phyloP scores from a whole-genome alignment of 2,797 vertebrate species.

The Argya squamiceps region DNA sequence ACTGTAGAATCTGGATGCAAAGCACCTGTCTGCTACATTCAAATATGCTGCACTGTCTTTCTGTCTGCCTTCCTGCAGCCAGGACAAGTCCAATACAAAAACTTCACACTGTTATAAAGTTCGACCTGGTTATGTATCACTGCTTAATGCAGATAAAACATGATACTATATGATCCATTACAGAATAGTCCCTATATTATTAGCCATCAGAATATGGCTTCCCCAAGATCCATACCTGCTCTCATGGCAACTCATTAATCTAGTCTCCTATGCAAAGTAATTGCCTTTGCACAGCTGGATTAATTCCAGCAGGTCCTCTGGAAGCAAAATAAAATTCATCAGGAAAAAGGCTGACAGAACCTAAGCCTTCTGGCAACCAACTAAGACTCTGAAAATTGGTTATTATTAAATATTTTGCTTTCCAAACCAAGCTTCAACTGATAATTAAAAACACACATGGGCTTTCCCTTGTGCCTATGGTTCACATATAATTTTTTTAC shows the following conservation, averaged over 20 bases:
- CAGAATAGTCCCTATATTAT: neutral
- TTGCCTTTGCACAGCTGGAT: neutral
- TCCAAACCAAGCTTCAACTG: neutral
- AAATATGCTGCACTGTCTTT: neutral
- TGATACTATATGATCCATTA: neutral
- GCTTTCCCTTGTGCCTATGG: neutral
- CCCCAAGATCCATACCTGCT: neutral
- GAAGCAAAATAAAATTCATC: neutral
- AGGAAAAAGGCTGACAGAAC: neutral
- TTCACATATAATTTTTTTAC: neutral
- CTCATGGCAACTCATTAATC: neutral
- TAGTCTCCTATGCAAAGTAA: neutral
- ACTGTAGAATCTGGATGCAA: neutral
- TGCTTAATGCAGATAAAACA: neutral
- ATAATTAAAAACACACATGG: neutral
- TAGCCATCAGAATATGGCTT: neutral
- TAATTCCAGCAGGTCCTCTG: neutral
- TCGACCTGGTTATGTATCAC: neutral
- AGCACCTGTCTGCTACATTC: neutral
- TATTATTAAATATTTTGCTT: neutral
- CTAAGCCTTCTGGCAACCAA: neutral
- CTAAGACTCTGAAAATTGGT: accelerated
- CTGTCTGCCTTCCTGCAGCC: neutral
- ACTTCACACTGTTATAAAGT: neutral
- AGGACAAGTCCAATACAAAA: neutral